These are phyloP conservation scores for Pelosia muscerda DNA, from an alignment of 2,888 invertebrate species.

Conservation along the genomic window DNA sequence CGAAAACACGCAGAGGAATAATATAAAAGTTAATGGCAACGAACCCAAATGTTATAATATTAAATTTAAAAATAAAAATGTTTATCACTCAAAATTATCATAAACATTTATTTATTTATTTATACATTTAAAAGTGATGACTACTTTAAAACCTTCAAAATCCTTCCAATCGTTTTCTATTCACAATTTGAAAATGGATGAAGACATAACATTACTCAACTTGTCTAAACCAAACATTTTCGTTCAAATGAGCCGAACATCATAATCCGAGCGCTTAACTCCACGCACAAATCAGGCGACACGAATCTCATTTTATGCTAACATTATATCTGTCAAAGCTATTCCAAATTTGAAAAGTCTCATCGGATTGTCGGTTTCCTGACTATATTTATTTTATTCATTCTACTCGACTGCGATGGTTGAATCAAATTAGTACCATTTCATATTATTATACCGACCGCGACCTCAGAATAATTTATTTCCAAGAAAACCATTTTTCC, in stretches of 20 bases:
- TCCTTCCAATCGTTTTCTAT: constrained; percentile 3
- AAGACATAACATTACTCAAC: constrained; percentile 15
- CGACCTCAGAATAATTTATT: constrained; percentile 47
- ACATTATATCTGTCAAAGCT: constrained; percentile 37
- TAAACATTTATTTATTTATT: too few species aligned
- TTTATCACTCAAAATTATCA: neutral
- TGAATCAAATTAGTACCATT: constrained; percentile 70
- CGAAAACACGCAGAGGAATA: neutral
- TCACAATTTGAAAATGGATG: constrained; percentile 11
- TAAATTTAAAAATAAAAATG: neutral
- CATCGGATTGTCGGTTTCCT: constrained; percentile 39
- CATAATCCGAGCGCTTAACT: constrained; percentile 26
- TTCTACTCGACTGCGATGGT: constrained; percentile 64
- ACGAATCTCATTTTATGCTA: constrained; percentile 22
- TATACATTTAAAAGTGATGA: constrained; percentile 4
- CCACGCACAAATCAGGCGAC: constrained; percentile 21
- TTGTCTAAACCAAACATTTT: constrained; percentile 17
- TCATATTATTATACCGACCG: constrained; percentile 59
- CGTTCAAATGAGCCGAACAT: constrained; percentile 18
- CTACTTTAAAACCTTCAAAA: neutral
- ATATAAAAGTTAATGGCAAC: neutral
- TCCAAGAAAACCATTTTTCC: constrained; percentile 49
- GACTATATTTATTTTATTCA: constrained; percentile 71
- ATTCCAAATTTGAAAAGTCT: constrained; percentile 52
- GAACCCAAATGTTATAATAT: too few species aligned